Evolutionary conservation across 2,888 invertebrate species (phyloP).

Genomic region (Pseudoips prasinana): DNA sequence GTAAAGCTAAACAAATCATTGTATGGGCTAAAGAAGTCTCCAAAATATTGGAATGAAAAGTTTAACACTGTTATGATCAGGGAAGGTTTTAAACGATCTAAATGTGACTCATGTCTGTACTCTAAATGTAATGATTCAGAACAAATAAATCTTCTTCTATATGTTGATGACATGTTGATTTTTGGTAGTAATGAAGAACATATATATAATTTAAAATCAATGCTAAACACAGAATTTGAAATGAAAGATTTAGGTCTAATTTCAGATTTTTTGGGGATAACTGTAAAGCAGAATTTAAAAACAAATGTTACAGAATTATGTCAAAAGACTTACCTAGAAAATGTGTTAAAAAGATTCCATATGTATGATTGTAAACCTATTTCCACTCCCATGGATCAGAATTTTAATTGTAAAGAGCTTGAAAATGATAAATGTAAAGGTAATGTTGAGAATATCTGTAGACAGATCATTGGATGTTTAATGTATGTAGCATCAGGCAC

Average conservation of each 20-base stretch:
- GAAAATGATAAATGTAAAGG: neutral
- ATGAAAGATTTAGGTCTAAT: slow-evolving; percentile 1
- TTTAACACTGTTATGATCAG: slow-evolving; percentile 8
- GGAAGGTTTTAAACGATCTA: slow-evolving; percentile 3
- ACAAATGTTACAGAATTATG: slow-evolving; percentile 6
- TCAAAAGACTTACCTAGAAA: slow-evolving; percentile 14
- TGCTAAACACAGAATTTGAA: slow-evolving; percentile 3
- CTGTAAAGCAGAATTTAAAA: neutral
- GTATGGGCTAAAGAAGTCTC: slow-evolving; percentile 15
- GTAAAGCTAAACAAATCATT: slow-evolving; percentile 14
- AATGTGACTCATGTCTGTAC: slow-evolving; percentile 4
- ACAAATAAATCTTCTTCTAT: neutral
- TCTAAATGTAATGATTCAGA: neutral
- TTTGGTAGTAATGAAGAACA: slow-evolving; percentile 1
- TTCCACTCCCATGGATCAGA: slow-evolving; percentile 15
- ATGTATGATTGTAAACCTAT: slow-evolving; percentile 20
- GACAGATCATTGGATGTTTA: slow-evolving; percentile 10
- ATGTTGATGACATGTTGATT: slow-evolving; percentile 5
- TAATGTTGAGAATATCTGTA: neutral
- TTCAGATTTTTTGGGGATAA: no score
- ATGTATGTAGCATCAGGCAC: slow-evolving; percentile 15
- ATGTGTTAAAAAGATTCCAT: slow-evolving; percentile 9
- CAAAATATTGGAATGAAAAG: slow-evolving; percentile 15
- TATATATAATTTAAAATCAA: neutral
- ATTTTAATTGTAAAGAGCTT: slow-evolving; percentile 17